Evolutionary conservation across 2,888 invertebrate species (phyloP).

Genomic region (Blomia tropicalis): DNA sequence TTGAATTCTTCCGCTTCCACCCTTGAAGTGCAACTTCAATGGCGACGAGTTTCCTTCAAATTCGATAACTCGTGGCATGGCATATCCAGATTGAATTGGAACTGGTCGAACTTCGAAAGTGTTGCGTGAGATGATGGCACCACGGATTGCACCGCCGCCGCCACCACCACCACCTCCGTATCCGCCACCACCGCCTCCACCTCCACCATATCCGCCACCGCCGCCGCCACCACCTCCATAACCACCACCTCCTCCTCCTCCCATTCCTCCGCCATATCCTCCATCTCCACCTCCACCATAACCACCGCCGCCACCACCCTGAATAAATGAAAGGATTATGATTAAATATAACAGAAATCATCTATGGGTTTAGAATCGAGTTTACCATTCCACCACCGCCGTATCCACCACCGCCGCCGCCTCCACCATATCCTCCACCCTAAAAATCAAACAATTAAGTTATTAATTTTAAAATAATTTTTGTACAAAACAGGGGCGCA

Average conservation of each 20-base stretch:
- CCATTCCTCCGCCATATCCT: background rate
- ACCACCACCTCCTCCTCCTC: background rate
- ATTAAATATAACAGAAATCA: too few species aligned
- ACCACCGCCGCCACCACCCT: too few species aligned
- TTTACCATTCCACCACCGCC: too few species aligned
- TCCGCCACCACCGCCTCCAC: too few species aligned
- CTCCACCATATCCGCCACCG: background rate
- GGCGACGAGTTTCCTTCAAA: constrained; percentile 7
- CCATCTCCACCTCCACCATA: background rate
- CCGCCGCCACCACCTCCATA: background rate
- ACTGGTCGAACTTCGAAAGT: constrained; percentile 15
- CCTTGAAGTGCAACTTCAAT: constrained; percentile 10
- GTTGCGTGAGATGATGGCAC: constrained; percentile 4
- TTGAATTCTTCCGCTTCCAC: background rate
- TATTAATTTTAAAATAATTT: too few species aligned
- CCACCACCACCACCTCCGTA: constrained; percentile 9
- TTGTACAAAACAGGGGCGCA: too few species aligned
- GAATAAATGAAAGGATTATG: too few species aligned
- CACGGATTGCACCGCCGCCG: background rate
- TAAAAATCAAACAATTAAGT: too few species aligned
- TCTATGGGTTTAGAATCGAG: too few species aligned
- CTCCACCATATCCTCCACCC: background rate
- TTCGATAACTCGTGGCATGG: background rate
- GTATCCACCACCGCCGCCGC: too few species aligned
- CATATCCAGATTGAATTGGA: background rate